Conservation (phyloP, 2,113 vertebrate species). For the Entelurus aequoreus region DNA sequence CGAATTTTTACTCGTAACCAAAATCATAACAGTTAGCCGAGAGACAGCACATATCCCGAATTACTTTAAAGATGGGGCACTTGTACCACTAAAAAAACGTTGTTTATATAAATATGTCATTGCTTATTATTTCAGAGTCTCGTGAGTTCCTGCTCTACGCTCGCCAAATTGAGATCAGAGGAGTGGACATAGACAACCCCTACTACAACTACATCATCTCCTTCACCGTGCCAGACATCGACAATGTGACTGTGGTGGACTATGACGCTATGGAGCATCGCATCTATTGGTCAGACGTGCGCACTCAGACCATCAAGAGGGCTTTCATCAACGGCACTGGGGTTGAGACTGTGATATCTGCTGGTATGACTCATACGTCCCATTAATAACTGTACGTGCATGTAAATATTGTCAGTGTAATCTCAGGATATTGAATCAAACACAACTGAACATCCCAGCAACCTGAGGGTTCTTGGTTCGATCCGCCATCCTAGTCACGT, state of each 20-base stretch:
- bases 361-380: conserved; percentile 49
- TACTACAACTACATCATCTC: conserved; percentile 99
- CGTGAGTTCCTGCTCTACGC: conserved; percentile 96
- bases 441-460: no score
- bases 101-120: no score
- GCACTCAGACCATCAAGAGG: conserved; percentile 94
- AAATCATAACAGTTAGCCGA: no score
- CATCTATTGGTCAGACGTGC: conserved; percentile 96
- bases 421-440: no score
- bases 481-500: no score
- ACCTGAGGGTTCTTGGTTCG: no score
- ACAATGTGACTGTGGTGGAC: conserved; percentile 94
- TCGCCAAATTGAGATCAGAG: conserved; percentile 95
- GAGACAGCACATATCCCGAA: no score
- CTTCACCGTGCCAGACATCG: conserved; percentile 95
- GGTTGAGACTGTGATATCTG: conserved; percentile 84
- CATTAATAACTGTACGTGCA: background rate
- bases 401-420: no score
- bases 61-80: no score
- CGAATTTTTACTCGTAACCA: no score
- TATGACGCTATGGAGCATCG: conserved; percentile 89
- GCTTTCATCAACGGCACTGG: conserved; percentile 97
- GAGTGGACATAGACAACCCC: conserved; percentile 92
- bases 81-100: no score
- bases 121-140: conserved; percentile 72